Evolutionary conservation across 2,113 vertebrate species (phyloP).

Genomic region (Saccopteryx bilineata): DNA sequence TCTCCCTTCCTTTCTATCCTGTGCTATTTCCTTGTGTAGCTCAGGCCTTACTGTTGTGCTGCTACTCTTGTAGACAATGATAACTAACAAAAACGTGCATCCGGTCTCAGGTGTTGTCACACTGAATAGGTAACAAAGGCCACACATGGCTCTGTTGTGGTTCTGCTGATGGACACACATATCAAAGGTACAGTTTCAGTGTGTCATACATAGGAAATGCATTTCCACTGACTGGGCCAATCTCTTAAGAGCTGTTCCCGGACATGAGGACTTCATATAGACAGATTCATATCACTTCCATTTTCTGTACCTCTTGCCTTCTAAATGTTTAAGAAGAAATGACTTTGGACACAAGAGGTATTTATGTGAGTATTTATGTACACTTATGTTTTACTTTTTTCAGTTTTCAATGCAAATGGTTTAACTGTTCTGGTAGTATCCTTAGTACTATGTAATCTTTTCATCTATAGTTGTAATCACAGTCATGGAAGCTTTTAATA

Average conservation of each 20-base stretch:
- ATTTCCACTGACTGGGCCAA: constrained; percentile 52
- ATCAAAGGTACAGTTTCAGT: neutral
- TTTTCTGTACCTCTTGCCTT: constrained; percentile 19
- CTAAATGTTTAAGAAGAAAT: neutral
- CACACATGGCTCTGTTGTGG: constrained; percentile 61
- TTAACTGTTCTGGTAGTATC: neutral
- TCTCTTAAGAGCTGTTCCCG: constrained; percentile 67
- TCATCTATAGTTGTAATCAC: neutral
- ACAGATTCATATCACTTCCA: constrained; percentile 43
- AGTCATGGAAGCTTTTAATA: neutral
- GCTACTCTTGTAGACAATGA: constrained; percentile 84
- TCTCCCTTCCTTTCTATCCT: constrained; percentile 26
- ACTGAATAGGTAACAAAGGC: constrained; percentile 75
- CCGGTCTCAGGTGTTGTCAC: constrained; percentile 83
- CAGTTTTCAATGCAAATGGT: neutral
- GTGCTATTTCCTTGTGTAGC: constrained; percentile 83
- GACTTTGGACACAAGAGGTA: neutral
- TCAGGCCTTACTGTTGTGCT: constrained; percentile 84
- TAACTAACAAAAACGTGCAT: constrained; percentile 78
- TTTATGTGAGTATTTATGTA: neutral
- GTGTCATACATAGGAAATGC: constrained; percentile 9
- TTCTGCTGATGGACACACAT: constrained; percentile 78
- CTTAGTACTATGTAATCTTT: neutral
- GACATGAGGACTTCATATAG: constrained; percentile 23
- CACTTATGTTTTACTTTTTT: neutral